Percentiles rank a stretch among this genome's conserved stretches.
Conservation (phyloP, 2,113 vertebrate species). For the Chloropsis hardwickii region DNA sequence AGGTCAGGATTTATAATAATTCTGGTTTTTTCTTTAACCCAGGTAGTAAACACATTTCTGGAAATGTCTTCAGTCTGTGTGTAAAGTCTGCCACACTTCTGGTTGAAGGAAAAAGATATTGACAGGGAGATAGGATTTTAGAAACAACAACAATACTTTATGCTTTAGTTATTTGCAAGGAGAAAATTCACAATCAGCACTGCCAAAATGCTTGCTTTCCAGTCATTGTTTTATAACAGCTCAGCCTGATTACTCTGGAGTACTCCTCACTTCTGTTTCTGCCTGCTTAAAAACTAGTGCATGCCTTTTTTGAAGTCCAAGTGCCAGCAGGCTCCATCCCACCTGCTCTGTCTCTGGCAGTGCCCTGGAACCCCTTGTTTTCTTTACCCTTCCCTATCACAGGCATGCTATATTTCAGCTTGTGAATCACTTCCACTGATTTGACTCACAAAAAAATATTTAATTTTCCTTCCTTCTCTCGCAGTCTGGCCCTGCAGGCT, state of each 20-base stretch:
- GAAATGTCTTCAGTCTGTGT: neutral
- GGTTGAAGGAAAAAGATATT: neutral
- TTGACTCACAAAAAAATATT: neutral
- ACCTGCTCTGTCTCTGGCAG: neutral
- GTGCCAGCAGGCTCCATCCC: neutral
- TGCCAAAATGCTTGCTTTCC: neutral
- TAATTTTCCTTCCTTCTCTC: neutral
- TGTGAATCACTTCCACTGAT: neutral
- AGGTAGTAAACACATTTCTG: neutral
- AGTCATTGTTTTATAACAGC: neutral
- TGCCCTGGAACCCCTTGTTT: neutral
- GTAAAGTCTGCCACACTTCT: neutral
- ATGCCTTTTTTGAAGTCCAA: neutral
- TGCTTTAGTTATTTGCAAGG: neutral
- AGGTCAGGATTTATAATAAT: neutral
- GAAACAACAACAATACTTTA: neutral
- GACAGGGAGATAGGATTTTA: neutral
- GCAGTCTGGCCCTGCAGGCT: too few species aligned
- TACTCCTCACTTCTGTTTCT: neutral
- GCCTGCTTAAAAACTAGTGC: neutral
- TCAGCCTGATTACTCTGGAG: rapidly evolving
- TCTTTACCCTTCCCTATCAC: neutral
- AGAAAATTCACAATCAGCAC: neutral
- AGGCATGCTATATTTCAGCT: neutral
- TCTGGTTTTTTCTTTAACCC: neutral